phyloP scores from a whole-genome alignment of 2,797 vertebrate genomes.

The Gorsachius magnificus region DNA sequence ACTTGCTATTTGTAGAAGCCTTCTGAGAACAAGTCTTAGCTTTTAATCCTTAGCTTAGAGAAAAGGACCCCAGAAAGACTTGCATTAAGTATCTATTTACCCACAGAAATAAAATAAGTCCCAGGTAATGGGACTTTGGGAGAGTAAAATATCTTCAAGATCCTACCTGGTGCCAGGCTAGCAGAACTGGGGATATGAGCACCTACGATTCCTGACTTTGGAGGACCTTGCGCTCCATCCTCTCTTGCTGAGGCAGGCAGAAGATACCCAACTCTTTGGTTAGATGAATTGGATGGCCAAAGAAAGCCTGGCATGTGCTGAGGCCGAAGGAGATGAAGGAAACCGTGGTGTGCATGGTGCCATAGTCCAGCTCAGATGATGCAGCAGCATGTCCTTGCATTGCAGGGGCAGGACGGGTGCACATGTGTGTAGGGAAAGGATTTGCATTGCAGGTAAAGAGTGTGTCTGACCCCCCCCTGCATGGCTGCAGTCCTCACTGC shows the following conservation, averaged over 20 bases:
- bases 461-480: not conserved
- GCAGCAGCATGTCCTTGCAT: not conserved
- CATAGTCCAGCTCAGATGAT: not conserved
- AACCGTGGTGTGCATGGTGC: accelerated
- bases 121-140: not conserved
- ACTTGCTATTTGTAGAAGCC: not conserved
- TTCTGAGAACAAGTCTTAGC: not conserved
- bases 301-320: accelerated
- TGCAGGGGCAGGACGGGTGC: not conserved
- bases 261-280: not conserved
- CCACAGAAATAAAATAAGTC: not conserved
- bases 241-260: not conserved
- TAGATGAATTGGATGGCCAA: not conserved
- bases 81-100: not conserved
- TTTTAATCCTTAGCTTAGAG: not conserved
- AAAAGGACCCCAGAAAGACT: not conserved
- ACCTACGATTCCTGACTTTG: not conserved
- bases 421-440: not conserved
- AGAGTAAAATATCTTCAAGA: not conserved
- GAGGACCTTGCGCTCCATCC: not conserved
- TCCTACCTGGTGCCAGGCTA: not conserved
- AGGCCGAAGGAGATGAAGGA: not conserved
- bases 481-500: accelerated
- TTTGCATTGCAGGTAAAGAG: not conserved
- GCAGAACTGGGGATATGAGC: not conserved